Percentiles rank a stretch among this genome's conserved stretches.
phyloP scores from a whole-genome alignment of 2,113 vertebrate species.

The Polyodon spathula region DNA sequence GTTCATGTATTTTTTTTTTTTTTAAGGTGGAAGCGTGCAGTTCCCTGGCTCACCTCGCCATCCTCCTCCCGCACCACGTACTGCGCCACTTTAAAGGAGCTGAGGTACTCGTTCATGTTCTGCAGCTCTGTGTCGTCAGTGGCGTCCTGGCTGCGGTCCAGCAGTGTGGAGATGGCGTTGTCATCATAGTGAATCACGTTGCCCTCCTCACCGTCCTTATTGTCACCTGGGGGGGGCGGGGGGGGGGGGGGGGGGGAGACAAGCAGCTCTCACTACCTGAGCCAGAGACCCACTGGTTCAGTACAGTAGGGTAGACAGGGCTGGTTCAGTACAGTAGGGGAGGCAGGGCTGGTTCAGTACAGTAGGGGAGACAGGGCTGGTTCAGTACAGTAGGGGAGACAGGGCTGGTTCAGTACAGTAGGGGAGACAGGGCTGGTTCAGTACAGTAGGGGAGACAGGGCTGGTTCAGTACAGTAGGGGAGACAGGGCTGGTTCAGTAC shows the following conservation, averaged over 20 bases:
- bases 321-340: background rate
- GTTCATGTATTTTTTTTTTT: no score
- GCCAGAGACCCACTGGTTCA: background rate
- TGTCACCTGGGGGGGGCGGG: constrained; percentile 64
- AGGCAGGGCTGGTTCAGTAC: no score
- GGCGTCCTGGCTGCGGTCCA: constrained; percentile 88
- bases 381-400: background rate
- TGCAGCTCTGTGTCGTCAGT: constrained; percentile 92
- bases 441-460: no score
- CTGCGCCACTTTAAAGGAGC: constrained; percentile 98
- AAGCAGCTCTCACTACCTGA: accelerated
- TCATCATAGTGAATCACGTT: constrained; percentile 95
- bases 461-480: no score
- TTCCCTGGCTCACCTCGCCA: constrained; percentile 70
- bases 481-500: no score
- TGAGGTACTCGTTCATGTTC: constrained; percentile 98
- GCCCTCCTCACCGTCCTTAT: constrained; percentile 87
- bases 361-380: no score
- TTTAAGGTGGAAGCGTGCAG: no score
- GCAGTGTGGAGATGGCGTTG: constrained; percentile 85
- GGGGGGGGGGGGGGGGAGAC: constrained; percentile 9
- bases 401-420: no score
- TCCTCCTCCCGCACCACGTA: constrained; percentile 96
- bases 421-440: no score
- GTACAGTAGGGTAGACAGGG: background rate